These are phyloP conservation scores for Nothocercus nigrocapillus DNA, from an alignment of 2,113 vertebrate species.

Conservation along the genomic window DNA sequence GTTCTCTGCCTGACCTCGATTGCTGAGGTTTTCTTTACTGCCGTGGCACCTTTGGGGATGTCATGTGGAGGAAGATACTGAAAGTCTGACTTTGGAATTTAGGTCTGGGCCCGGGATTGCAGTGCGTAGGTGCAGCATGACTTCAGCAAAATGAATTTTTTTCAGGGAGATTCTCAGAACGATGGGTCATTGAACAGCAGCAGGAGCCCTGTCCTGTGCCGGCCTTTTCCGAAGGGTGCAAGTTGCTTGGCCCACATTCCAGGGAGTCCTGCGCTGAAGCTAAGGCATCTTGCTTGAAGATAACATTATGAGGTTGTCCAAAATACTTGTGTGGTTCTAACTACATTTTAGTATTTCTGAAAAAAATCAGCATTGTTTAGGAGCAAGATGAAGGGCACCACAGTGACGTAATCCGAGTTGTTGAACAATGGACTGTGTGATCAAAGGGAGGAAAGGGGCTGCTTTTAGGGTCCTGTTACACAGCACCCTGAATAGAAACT, in stretches of 20 bases:
- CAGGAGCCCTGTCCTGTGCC: not conserved
- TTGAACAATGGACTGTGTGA: fast-evolving
- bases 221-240: not conserved
- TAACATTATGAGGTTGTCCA: fast-evolving
- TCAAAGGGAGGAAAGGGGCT: not conserved
- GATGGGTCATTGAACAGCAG: not conserved
- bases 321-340: not conserved
- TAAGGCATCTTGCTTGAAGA: not conserved
- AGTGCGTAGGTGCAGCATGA: not conserved
- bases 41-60: not conserved
- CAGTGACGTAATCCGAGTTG: fast-evolving
- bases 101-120: not conserved
- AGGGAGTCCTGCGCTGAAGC: not conserved
- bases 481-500: not conserved
- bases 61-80: not conserved
- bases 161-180: not conserved
- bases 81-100: not conserved
- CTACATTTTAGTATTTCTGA: not conserved
- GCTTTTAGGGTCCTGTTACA: fast-evolving
- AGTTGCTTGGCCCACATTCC: not conserved
- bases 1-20: not conserved
- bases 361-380: not conserved
- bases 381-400: not conserved
- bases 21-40: not conserved
- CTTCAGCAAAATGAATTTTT: not conserved